A percentile compares a stretch with the other conserved stretches of the same genome.
Conservation (phyloP, 2,113 vertebrate species). For the Burhinus oedicnemus region DNA sequence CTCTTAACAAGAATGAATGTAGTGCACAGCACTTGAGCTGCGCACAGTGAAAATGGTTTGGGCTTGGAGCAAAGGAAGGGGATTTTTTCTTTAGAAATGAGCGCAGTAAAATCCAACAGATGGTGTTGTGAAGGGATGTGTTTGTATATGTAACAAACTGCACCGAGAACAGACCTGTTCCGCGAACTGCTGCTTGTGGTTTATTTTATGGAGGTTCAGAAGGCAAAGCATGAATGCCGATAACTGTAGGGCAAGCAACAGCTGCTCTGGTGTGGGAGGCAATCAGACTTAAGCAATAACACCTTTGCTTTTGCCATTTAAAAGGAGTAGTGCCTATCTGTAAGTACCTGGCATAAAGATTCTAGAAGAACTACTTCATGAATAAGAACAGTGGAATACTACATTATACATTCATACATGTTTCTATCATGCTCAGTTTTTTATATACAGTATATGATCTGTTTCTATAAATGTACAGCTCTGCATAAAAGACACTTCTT, state of each 20-base stretch:
- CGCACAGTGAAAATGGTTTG: not conserved
- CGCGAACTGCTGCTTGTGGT: slow-evolving; percentile 30
- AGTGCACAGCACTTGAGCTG: not conserved
- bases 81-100: not conserved
- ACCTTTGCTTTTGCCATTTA: not conserved
- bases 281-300: slow-evolving; percentile 25
- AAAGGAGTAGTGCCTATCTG: slow-evolving; percentile 49
- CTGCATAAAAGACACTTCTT: slow-evolving; percentile 45
- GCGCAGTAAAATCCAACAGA: not conserved
- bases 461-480: slow-evolving; percentile 79
- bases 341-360: slow-evolving; percentile 75
- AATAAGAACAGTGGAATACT: slow-evolving; percentile 65
- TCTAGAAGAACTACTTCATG: slow-evolving; percentile 53
- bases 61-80: not conserved
- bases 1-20: not conserved
- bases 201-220: slow-evolving; percentile 60
- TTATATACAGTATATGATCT: slow-evolving; percentile 77
- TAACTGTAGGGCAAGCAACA: slow-evolving; percentile 19
- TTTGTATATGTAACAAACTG: not conserved
- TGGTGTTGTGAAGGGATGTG: not conserved
- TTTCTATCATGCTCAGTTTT: slow-evolving; percentile 56
- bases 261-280: not conserved
- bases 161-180: not conserved
- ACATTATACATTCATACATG: slow-evolving; percentile 72
- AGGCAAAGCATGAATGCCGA: slow-evolving; percentile 22